phyloP scores from a whole-genome alignment of 37 sponge, comb jelly and placozoan genomes.

The Spongilla lacustris region DNA sequence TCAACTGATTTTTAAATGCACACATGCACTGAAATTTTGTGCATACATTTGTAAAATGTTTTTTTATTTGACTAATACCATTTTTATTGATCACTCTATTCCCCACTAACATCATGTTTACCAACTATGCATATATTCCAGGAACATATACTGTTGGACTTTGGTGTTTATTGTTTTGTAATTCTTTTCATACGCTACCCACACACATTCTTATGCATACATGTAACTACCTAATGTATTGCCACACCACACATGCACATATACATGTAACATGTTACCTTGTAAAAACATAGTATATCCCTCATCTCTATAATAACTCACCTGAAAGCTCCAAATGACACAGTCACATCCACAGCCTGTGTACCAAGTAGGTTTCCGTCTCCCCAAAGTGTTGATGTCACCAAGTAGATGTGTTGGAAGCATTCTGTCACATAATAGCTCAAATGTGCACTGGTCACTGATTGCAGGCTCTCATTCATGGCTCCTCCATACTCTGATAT shows the following conservation, averaged over 20 bases:
- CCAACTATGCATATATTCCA: too few species aligned
- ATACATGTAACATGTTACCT: background rate
- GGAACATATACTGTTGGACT: too few species aligned
- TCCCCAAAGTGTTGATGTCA: constrained; percentile 81
- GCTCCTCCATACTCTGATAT: constrained; percentile 85
- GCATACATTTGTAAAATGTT: too few species aligned
- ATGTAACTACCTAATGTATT: too few species aligned
- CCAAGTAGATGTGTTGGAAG: constrained; percentile 86
- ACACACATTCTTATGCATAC: background rate
- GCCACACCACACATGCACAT: background rate
- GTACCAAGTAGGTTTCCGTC: background rate
- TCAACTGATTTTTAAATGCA: too few species aligned
- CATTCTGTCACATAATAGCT: constrained; percentile 70
- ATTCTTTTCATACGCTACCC: too few species aligned
- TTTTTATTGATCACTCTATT: too few species aligned
- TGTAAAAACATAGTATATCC: background rate
- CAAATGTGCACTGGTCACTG: background rate
- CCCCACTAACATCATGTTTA: too few species aligned
- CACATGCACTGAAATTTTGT: too few species aligned
- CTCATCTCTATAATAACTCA: background rate
- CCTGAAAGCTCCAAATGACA: background rate
- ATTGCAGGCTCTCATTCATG: constrained; percentile 84
- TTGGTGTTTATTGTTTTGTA: too few species aligned
- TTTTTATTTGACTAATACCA: too few species aligned
- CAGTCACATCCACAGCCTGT: background rate